These are phyloP conservation scores for Haemorhous mexicanus DNA, from an alignment of 2,113 vertebrate species.

Conservation along the genomic window DNA sequence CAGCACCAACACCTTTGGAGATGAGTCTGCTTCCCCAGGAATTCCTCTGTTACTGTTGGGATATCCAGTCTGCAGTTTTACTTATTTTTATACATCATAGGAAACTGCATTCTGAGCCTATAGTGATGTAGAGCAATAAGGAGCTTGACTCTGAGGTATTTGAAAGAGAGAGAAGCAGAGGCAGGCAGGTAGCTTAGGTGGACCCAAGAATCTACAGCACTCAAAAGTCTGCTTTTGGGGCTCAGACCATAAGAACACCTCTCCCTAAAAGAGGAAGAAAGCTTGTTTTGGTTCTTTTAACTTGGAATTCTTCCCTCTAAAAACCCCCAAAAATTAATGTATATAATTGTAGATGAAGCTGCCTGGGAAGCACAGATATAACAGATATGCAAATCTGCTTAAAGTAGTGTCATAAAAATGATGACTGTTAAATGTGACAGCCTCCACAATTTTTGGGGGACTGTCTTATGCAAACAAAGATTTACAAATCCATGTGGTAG, in stretches of 20 bases:
- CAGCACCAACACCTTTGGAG: neutral
- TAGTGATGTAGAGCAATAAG: neutral
- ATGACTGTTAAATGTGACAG: neutral
- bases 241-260: neutral
- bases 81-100: neutral
- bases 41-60: neutral
- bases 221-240: neutral
- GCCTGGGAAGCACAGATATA: neutral
- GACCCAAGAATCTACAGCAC: neutral
- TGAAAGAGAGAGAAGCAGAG: neutral
- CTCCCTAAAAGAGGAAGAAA: neutral
- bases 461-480: neutral
- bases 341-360: neutral
- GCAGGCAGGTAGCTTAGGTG: neutral
- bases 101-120: neutral
- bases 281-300: neutral
- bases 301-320: neutral
- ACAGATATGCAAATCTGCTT: neutral
- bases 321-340: fast-evolving
- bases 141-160: neutral
- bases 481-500: neutral
- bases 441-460: neutral
- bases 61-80: neutral
- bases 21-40: neutral
- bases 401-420: neutral